A percentile compares a stretch with the other conserved stretches of the same genome.
Conservation (phyloP, 2,113 vertebrate genomes). For the Chamaea fasciata region DNA sequence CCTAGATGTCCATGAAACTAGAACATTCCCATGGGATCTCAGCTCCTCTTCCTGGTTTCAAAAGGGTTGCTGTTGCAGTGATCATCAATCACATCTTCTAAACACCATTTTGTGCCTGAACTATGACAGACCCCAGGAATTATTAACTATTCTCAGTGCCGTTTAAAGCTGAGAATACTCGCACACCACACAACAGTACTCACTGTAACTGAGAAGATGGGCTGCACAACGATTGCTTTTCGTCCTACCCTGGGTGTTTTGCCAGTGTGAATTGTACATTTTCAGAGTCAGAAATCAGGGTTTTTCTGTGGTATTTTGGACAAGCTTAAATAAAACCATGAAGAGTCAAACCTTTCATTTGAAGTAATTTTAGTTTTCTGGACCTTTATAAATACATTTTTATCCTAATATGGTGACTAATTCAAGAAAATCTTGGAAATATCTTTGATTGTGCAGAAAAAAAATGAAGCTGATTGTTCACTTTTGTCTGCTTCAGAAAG, state of each 20-base stretch:
- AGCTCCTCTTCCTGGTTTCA: background rate
- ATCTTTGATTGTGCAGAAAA: background rate
- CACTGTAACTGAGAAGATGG: background rate
- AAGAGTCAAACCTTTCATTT: background rate
- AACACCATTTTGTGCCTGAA: background rate
- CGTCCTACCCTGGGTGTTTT: background rate
- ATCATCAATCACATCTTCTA: background rate
- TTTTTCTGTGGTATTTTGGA: background rate
- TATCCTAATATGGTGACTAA: background rate
- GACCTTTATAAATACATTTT: background rate
- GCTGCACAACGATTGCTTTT: background rate
- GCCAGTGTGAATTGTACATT: background rate
- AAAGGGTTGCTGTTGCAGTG: background rate
- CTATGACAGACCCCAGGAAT: background rate
- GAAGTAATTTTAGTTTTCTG: background rate
- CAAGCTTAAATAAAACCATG: background rate
- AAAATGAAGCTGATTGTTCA: background rate
- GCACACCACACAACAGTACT: rapidly evolving
- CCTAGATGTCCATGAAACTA: background rate
- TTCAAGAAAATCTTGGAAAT: background rate
- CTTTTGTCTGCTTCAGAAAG: background rate
- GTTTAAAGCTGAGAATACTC: background rate
- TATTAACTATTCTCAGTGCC: background rate
- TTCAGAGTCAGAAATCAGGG: background rate
- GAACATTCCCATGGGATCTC: background rate